Conservation (phyloP, 2,113 vertebrate species). For the Cryptotis parvus region DNA sequence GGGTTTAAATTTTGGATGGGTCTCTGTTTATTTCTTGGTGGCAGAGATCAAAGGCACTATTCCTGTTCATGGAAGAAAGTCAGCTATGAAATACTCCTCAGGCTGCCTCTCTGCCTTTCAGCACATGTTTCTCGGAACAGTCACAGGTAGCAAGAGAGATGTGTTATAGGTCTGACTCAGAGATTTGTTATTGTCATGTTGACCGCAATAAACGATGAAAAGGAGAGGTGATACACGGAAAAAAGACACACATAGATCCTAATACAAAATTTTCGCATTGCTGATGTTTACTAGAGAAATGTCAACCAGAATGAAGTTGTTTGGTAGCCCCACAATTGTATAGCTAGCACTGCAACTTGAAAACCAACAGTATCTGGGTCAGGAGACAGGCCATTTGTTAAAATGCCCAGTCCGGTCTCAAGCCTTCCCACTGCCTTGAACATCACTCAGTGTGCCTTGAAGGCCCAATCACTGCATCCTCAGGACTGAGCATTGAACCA, state of each 20-base stretch:
- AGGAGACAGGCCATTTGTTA: too few species aligned
- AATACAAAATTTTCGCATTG: constrained; percentile 7
- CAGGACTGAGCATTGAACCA: too few species aligned
- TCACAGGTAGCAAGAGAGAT: background rate
- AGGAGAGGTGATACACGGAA: background rate
- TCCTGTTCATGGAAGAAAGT: constrained; percentile 44
- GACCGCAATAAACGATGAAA: constrained; percentile 5
- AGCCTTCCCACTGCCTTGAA: too few species aligned
- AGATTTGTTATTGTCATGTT: background rate
- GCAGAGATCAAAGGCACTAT: constrained; percentile 33
- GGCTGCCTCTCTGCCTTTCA: constrained; percentile 1
- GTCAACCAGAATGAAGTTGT: background rate
- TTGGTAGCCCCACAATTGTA: background rate
- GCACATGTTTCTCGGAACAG: background rate
- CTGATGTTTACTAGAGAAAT: background rate
- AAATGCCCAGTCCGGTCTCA: too few species aligned
- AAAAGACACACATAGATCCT: background rate
- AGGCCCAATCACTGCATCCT: too few species aligned
- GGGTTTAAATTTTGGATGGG: constrained; percentile 13
- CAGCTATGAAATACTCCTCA: constrained; percentile 63
- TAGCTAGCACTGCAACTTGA: background rate
- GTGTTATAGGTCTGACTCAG: background rate
- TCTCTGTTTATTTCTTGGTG: constrained; percentile 49
- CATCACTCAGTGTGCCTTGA: too few species aligned
- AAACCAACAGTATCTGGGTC: background rate